phyloP scores from a whole-genome alignment of 2,797 vertebrate genomes.

The Sardinella longiceps region DNA sequence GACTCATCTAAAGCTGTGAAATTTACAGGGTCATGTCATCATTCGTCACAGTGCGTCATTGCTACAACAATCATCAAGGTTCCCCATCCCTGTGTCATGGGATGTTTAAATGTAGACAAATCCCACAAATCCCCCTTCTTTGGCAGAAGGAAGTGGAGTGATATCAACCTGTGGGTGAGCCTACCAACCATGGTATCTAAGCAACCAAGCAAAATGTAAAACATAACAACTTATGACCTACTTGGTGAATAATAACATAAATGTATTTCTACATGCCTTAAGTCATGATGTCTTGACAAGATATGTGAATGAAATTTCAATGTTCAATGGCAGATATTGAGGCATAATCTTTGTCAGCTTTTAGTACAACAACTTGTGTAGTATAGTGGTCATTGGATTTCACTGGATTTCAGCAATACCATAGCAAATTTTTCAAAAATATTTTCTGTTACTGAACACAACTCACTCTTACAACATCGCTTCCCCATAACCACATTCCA shows the following conservation, averaged over 20 bases:
- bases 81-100: constrained; percentile 28
- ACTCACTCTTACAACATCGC: not conserved
- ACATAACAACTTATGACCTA: not conserved
- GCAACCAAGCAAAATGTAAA: constrained; percentile 12
- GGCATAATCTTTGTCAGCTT: not conserved
- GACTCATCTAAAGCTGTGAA: constrained; percentile 32
- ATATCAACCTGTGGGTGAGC: constrained; percentile 20
- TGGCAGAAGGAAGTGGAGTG: not conserved
- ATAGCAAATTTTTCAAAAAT: not conserved
- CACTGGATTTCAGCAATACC: not conserved
- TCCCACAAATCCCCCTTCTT: constrained; percentile 23
- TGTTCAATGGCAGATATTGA: not conserved
- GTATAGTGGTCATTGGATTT: too few relatives aligned
- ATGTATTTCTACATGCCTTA: not conserved
- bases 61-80: constrained; percentile 36
- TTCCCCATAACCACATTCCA: constrained; percentile 20
- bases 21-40: constrained; percentile 22
- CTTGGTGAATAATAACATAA: too few relatives aligned
- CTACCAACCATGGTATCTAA: constrained; percentile 11
- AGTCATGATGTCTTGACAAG: not conserved
- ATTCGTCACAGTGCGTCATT: constrained; percentile 4
- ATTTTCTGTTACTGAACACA: not conserved
- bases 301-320: not conserved
- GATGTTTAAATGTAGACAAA: constrained; percentile 33
- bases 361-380: not conserved